phyloP scores from a whole-genome alignment of 2,797 vertebrate species.

The Zalophus californianus region DNA sequence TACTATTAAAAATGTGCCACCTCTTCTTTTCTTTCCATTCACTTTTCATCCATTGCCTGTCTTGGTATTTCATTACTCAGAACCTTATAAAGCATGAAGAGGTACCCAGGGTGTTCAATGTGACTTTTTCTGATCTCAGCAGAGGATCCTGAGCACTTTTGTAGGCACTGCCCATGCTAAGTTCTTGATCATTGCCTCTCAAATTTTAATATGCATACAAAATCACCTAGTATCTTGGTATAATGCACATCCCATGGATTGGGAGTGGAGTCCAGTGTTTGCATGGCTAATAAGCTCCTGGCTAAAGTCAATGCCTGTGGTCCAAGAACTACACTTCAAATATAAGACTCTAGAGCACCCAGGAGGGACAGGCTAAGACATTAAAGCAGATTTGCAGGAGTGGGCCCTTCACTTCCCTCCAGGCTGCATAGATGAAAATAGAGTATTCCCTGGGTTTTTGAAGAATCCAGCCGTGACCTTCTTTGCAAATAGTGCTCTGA shows the following conservation, averaged over 20 bases:
- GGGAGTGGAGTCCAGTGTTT: not conserved
- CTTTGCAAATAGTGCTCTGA: not conserved
- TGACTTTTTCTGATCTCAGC: not conserved
- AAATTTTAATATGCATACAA: not conserved
- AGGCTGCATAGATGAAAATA: not conserved
- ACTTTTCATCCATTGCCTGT: not conserved
- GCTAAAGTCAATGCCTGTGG: not conserved
- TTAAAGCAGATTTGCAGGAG: not conserved
- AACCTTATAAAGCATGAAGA: accelerated
- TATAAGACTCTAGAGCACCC: not conserved
- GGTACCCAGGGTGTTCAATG: not conserved
- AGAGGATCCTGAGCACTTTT: not conserved
- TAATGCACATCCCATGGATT: not conserved
- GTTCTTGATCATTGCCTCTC: not conserved
- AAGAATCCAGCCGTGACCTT: not conserved
- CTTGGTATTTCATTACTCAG: not conserved
- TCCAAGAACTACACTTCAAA: not conserved
- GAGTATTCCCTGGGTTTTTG: not conserved
- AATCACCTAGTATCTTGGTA: not conserved
- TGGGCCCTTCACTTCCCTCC: not conserved
- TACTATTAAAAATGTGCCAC: not conserved
- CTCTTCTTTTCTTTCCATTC: slow-evolving; percentile 6
- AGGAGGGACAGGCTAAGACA: not conserved
- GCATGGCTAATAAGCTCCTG: not conserved
- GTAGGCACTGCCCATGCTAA: not conserved